phyloP scores from a whole-genome alignment of 2,113 vertebrate species.

The Silurus glanis region DNA sequence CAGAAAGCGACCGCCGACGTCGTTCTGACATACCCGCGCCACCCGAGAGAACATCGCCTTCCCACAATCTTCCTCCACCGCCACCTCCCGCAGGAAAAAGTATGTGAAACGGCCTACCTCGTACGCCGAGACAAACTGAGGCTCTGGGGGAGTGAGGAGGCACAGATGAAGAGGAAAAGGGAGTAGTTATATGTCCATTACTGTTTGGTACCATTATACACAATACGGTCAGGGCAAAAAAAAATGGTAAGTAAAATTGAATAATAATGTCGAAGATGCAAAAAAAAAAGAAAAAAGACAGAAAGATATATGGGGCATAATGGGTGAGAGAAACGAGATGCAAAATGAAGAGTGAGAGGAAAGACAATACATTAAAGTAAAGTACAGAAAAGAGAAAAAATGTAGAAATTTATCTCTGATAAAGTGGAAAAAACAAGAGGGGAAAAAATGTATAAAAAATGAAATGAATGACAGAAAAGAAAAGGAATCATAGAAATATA shows the following conservation, averaged over 20 bases:
- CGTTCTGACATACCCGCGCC: constrained; percentile 92
- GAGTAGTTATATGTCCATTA: background rate
- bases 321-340: background rate
- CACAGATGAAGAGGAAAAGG: background rate
- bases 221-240: background rate
- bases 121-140: constrained; percentile 91
- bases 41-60: constrained; percentile 90
- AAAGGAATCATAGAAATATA: no score
- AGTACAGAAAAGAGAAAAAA: no score
- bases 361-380: no score
- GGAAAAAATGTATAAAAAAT: background rate
- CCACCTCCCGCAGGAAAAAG: constrained; percentile 92
- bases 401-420: no score
- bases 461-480: no score
- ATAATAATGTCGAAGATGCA: background rate
- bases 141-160: constrained; percentile 71
- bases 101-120: constrained; percentile 93
- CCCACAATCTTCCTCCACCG: constrained; percentile 92
- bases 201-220: background rate
- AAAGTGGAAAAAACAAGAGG: background rate
- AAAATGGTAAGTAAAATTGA: background rate
- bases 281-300: background rate
- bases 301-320: background rate
- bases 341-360: background rate
- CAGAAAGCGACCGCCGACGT: constrained; percentile 91